phyloP scores from a whole-genome alignment of 1,140 invertebrate genomes.

The Artemia franciscana region DNA sequence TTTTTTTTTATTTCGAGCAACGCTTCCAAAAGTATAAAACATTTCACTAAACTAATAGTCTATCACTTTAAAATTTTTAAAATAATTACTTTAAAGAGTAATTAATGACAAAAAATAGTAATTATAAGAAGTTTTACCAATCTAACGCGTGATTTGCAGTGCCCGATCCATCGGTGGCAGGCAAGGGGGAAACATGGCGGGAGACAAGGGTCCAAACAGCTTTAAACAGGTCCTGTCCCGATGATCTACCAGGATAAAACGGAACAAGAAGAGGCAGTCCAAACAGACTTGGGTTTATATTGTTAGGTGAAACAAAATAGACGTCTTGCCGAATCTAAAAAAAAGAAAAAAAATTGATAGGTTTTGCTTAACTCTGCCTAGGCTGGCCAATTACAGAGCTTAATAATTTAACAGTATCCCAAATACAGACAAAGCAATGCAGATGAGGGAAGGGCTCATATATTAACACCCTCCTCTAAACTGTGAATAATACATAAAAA shows the following conservation, averaged over 20 bases:
- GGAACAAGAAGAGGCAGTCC: conserved; percentile 51
- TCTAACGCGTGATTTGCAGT: conserved; percentile 58
- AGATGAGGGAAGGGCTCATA: too few relatives aligned
- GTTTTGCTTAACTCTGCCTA: too few relatives aligned
- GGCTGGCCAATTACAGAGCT: too few relatives aligned
- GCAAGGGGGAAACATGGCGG: conserved; percentile 48
- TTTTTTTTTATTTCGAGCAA: too few relatives aligned
- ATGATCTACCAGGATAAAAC: conserved; percentile 28
- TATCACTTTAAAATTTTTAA: background rate
- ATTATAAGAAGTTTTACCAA: conserved; percentile 44
- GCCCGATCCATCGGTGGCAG: conserved; percentile 32
- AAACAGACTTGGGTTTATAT: conserved; percentile 49
- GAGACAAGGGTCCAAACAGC: conserved; percentile 61
- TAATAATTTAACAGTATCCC: too few relatives aligned
- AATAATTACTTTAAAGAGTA: conserved; percentile 1
- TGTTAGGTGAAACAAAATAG: conserved; percentile 60
- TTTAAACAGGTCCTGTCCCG: conserved; percentile 48
- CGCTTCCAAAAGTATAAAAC: too few relatives aligned
- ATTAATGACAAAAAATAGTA: background rate
- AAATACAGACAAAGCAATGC: too few relatives aligned
- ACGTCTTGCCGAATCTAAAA: conserved; percentile 45
- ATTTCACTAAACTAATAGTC: background rate
- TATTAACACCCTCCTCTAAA: too few relatives aligned
- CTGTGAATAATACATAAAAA: too few relatives aligned
- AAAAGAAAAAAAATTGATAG: conserved; percentile 4